Conservation (phyloP, 1,140 invertebrate species). For the Ridgeia piscesae region DNA sequence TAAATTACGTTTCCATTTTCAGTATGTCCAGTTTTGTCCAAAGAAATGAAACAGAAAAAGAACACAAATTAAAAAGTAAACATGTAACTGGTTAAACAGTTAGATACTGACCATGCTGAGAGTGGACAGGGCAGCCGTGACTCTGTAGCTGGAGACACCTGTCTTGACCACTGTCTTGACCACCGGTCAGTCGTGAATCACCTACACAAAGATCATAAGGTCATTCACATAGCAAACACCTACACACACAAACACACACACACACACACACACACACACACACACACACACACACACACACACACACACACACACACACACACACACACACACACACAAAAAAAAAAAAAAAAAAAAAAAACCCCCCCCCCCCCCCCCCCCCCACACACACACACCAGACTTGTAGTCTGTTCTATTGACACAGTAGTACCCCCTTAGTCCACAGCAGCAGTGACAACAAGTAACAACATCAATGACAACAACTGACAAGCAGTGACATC, state of each 20-base stretch:
- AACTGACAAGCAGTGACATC: background rate
- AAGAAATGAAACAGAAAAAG: too few relatives aligned
- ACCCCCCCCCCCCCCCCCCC: too few relatives aligned
- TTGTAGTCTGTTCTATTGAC: background rate
- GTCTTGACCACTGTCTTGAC: slow-evolving; percentile 1
- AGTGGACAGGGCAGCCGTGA: background rate
- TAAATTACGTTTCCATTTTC: too few relatives aligned
- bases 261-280: too few relatives aligned
- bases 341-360: too few relatives aligned
- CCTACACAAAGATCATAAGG: background rate
- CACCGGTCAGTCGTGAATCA: background rate
- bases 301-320: too few relatives aligned
- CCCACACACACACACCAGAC: background rate
- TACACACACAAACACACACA: too few relatives aligned
- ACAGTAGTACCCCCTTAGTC: background rate
- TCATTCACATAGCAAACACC: background rate
- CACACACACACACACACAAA: too few relatives aligned
- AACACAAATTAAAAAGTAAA: background rate
- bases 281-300: too few relatives aligned
- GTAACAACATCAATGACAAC: background rate
- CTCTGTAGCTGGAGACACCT: slow-evolving; percentile 4
- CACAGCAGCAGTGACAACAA: background rate
- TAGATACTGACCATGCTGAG: background rate
- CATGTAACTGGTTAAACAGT: background rate
- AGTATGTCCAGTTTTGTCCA: too few relatives aligned